These are phyloP conservation scores for Porites rus DNA, from an alignment of 92 coral and sea anemone genomes.

Conservation along the genomic window DNA sequence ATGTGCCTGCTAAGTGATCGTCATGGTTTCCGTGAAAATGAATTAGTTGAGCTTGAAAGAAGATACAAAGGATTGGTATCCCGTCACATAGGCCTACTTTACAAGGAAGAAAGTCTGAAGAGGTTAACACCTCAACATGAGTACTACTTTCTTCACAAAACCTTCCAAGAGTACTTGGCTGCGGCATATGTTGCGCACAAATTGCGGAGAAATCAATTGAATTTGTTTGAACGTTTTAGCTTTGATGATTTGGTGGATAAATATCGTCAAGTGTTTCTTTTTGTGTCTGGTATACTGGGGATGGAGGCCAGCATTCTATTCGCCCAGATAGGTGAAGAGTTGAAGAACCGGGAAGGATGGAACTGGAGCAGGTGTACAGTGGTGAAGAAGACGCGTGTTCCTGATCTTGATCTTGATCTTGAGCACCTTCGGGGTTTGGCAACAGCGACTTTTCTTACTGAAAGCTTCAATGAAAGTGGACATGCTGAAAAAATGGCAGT, in stretches of 20 bases:
- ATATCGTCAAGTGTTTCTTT: not conserved
- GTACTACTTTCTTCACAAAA: constrained; percentile 24
- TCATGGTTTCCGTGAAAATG: constrained; percentile 1
- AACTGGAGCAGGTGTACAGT: not conserved
- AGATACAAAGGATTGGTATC: not conserved
- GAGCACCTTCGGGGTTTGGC: too few relatives aligned
- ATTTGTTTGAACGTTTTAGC: not conserved
- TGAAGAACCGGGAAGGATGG: not conserved
- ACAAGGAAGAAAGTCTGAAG: too few relatives aligned
- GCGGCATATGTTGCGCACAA: not conserved
- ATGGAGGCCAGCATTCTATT: constrained; percentile 5
- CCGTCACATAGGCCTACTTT: not conserved
- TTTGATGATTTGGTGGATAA: not conserved
- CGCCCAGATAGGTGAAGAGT: constrained; percentile 1
- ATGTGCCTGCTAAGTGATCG: not conserved
- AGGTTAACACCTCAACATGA: not conserved
- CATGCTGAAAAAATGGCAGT: too few relatives aligned
- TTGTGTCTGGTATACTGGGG: constrained; percentile 2
- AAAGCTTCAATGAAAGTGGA: too few relatives aligned
- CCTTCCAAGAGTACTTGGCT: constrained; percentile 15
- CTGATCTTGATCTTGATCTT: too few relatives aligned
- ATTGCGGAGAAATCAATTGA: not conserved
- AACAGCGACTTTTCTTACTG: too few relatives aligned
- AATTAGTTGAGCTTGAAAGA: not conserved
- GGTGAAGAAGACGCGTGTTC: too few relatives aligned